Conservation (phyloP, 2,113 vertebrate genomes). For the Rafetus swinhoei region DNA sequence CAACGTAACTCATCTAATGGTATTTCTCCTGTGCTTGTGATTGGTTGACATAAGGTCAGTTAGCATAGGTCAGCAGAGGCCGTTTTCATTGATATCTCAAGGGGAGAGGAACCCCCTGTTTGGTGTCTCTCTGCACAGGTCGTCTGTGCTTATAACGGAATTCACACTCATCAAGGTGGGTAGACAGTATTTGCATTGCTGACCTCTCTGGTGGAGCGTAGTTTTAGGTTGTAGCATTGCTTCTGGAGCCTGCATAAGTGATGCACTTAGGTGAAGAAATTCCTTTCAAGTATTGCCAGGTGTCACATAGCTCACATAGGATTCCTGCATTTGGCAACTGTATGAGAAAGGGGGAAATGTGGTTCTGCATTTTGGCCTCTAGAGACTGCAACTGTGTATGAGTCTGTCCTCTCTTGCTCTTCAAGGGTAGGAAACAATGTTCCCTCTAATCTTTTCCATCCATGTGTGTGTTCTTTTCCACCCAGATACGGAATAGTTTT, state of each 20-base stretch:
- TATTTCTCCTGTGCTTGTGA: neutral
- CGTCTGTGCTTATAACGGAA: neutral
- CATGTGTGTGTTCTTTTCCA: no score
- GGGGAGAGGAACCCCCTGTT: neutral
- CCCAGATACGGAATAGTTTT: no score
- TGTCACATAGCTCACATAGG: neutral
- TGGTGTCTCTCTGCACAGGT: neutral
- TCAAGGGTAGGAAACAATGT: no score
- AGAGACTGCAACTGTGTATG: neutral
- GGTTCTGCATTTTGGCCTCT: neutral
- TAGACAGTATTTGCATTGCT: neutral
- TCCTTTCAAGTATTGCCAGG: neutral
- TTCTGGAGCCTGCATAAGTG: neutral
- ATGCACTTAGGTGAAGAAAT: neutral
- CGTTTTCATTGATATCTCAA: neutral
- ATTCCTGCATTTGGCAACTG: neutral
- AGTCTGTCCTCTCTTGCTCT: neutral
- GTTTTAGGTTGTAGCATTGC: neutral
- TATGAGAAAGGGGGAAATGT: neutral
- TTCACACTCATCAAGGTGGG: neutral
- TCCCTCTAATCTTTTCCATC: no score
- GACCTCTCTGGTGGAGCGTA: neutral
- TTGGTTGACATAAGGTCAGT: rapidly evolving
- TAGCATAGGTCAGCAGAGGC: rapidly evolving
- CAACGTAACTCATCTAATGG: neutral